Percentiles rank a stretch among this genome's conserved stretches.
phyloP scores from a whole-genome alignment of 2,797 vertebrate genomes.

The Helarctos malayanus region DNA sequence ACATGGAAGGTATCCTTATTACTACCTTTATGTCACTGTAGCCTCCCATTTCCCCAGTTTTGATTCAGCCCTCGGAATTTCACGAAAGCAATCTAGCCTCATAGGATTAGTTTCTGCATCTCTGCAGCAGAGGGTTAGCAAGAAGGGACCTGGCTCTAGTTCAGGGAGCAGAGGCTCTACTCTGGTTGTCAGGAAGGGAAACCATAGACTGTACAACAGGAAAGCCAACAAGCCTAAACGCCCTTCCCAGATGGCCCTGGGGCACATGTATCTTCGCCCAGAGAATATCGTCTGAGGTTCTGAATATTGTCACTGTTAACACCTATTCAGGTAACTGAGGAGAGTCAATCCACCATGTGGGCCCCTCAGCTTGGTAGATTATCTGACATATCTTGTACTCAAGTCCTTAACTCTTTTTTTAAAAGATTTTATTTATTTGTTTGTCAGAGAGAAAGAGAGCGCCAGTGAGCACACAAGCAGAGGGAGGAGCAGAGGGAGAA shows the following conservation, averaged over 20 bases:
- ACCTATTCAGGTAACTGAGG: neutral
- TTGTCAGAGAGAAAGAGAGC: neutral
- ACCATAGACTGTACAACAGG: neutral
- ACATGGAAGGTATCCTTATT: conserved; percentile 62
- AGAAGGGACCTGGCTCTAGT: neutral
- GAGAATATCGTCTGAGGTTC: neutral
- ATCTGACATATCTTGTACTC: neutral
- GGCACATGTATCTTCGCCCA: neutral
- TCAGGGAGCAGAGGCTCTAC: neutral
- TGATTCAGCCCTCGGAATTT: conserved; percentile 10
- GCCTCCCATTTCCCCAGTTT: neutral
- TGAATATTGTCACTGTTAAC: neutral
- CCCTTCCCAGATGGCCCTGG: neutral
- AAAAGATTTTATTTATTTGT: no score
- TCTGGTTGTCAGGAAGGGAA: neutral
- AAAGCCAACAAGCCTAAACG: neutral
- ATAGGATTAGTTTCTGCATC: neutral
- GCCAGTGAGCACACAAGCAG: neutral
- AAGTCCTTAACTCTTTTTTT: neutral
- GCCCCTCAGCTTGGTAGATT: neutral
- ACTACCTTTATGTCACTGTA: neutral
- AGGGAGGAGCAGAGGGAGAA: neutral
- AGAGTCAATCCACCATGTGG: neutral
- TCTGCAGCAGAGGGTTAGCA: neutral
- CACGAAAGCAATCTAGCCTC: neutral